Evolutionary conservation across 2,113 vertebrate genomes (phyloP).

Genomic region (Centrocercus urophasianus): DNA sequence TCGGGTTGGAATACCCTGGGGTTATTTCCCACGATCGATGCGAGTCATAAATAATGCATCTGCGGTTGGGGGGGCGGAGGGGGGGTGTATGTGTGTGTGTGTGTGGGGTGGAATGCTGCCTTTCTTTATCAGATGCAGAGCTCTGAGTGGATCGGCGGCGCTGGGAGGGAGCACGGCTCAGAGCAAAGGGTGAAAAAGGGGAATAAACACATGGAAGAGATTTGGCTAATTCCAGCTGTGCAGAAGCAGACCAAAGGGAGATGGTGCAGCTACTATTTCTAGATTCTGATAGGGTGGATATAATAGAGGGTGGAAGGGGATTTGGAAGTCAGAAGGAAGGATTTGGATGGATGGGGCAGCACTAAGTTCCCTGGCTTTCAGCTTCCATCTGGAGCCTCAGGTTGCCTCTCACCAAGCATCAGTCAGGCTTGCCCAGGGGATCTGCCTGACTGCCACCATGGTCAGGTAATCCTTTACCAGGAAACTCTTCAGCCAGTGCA

Average conservation of each 20-base stretch:
- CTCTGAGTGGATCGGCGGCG: not conserved
- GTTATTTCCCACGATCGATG: slow-evolving; percentile 63
- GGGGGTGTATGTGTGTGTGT: too few species aligned
- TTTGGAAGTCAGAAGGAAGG: not conserved
- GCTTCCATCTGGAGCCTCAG: not conserved
- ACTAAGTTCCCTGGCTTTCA: not conserved
- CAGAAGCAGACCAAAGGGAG: not conserved
- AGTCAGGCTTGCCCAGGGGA: not conserved
- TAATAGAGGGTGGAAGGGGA: not conserved
- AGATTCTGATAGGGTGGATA: rapidly evolving
- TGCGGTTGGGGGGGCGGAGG: not conserved
- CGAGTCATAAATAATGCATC: slow-evolving; percentile 47
- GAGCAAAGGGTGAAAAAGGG: not conserved
- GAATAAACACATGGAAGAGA: not conserved
- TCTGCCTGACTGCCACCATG: not conserved
- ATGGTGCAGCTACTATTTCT: not conserved
- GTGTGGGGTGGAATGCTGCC: not conserved
- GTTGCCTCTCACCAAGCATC: not conserved
- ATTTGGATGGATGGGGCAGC: not conserved
- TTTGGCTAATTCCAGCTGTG: not conserved
- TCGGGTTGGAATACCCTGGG: not conserved
- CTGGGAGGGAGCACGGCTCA: not conserved
- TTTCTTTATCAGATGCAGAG: slow-evolving; percentile 23
- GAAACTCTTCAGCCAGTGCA: not conserved
- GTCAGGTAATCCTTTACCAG: too few species aligned